A percentile compares a stretch with the other conserved stretches of the same genome.
phyloP scores from a whole-genome alignment of 2,888 invertebrate species.

The Apodemia zela region DNA sequence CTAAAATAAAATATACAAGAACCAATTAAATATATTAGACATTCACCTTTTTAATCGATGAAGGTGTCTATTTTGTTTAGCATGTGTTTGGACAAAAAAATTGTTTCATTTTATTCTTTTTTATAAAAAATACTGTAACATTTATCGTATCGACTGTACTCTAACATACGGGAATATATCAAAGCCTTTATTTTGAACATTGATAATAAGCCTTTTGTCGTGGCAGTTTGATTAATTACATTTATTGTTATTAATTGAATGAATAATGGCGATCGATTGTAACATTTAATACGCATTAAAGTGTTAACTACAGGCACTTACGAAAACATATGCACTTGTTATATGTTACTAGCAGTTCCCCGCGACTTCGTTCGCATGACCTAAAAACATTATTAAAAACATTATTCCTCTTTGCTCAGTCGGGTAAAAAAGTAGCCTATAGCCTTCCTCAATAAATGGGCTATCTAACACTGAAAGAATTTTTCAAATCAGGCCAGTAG shows the following conservation, averaged over 20 bases:
- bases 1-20: too few species aligned
- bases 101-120: not conserved
- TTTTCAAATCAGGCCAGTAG: too few species aligned
- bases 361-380: too few species aligned
- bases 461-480: too few species aligned
- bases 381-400: too few species aligned
- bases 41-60: too few species aligned
- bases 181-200: conserved; percentile 6
- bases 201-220: conserved; percentile 3
- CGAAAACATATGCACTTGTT: not conserved
- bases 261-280: conserved; percentile 9
- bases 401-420: too few species aligned
- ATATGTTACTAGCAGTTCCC: too few species aligned
- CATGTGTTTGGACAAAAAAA: not conserved
- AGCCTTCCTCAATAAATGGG: too few species aligned
- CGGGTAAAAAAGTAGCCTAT: too few species aligned
- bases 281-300: conserved; percentile 4
- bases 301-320: conserved; percentile 7
- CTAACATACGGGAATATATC: conserved; percentile 3
- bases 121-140: not conserved
- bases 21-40: too few species aligned
- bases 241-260: conserved; percentile 16
- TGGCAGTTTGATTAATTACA: conserved; percentile 11
- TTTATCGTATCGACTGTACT: not conserved
- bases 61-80: not conserved